A percentile compares a stretch with the other conserved stretches of the same genome.
Conservation (phyloP, 2,113 vertebrate genomes). For the Gobio gobio region DNA sequence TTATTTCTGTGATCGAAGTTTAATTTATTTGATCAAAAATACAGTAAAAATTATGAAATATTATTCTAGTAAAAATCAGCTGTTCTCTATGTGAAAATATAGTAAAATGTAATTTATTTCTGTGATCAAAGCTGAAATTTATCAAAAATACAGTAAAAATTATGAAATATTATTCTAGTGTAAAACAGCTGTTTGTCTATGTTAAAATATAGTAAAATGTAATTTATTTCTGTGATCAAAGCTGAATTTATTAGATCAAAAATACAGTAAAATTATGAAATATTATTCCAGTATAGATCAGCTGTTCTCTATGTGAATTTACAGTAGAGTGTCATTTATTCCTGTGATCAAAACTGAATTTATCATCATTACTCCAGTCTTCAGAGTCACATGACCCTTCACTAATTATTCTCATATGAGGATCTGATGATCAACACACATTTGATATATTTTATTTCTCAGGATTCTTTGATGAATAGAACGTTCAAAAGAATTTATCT, state of each 20-base stretch:
- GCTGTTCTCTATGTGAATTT: too few species aligned
- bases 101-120: not conserved
- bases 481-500: not conserved
- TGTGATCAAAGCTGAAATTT: not conserved
- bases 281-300: not conserved
- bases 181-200: too few species aligned
- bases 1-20: too few species aligned
- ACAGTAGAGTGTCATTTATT: not conserved
- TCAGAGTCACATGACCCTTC: not conserved
- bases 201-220: too few species aligned
- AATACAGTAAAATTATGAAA: too few species aligned
- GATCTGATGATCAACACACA: not conserved
- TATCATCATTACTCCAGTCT: not conserved
- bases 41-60: not conserved
- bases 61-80: rapidly evolving
- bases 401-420: not conserved
- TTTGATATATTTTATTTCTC: not conserved
- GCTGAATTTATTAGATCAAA: too few species aligned
- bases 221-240: too few species aligned
- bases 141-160: too few species aligned
- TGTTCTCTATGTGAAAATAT: not conserved
- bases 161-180: too few species aligned
- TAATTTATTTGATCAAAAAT: too few species aligned
- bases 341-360: not conserved
- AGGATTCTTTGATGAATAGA: not conserved